A percentile compares a stretch with the other conserved stretches of the same genome.
phyloP scores from a whole-genome alignment of 2,797 vertebrate genomes.

The Tragelaphus eurycerus region DNA sequence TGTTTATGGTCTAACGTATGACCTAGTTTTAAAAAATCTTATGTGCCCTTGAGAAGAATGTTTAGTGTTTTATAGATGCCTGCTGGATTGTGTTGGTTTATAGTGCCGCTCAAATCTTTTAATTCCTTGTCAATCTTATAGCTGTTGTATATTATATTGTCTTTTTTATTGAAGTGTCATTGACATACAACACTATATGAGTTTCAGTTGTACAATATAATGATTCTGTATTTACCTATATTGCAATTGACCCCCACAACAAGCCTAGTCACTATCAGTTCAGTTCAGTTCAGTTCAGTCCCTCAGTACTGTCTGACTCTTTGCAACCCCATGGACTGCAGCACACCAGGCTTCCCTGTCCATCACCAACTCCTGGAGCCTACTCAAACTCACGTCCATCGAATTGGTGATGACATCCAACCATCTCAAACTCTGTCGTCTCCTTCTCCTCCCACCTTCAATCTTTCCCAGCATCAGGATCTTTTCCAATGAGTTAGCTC shows the following conservation, averaged over 20 bases:
- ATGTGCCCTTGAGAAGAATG: not conserved
- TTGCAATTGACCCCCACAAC: not conserved
- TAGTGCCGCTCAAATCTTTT: not conserved
- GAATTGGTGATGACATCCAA: not conserved
- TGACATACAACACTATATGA: not conserved
- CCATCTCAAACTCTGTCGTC: not conserved
- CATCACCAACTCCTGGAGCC: accelerated
- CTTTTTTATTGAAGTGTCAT: not conserved
- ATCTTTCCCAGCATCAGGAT: not conserved
- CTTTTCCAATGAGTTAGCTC: not conserved
- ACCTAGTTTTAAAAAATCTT: not conserved
- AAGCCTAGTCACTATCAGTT: not conserved
- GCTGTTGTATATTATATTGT: not conserved
- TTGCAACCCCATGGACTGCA: not conserved
- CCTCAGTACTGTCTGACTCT: not conserved
- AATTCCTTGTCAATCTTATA: not conserved
- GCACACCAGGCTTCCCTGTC: not conserved
- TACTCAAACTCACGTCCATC: not conserved
- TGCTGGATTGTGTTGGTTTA: not conserved
- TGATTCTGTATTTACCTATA: not conserved
- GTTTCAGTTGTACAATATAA: not conserved
- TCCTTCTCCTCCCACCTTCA: not conserved
- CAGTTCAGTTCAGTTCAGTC: not conserved
- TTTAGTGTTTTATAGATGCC: not conserved
- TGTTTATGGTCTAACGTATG: not conserved